Evolutionary conservation across 2,888 invertebrate species (phyloP).

Genomic region (Ophion slaviceki): DNA sequence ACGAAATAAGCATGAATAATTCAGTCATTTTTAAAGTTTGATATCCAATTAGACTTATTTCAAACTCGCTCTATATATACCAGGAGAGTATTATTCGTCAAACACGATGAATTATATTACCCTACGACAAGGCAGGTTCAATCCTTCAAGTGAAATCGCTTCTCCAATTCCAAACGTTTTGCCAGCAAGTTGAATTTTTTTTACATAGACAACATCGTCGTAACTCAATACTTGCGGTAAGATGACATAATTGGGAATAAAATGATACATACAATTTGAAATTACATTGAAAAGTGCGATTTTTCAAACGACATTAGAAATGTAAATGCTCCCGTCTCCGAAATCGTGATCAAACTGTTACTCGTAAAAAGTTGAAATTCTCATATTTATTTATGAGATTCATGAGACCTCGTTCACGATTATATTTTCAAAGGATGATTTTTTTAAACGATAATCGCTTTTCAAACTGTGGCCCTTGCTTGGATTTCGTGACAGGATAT

Average conservation of each 20-base stretch:
- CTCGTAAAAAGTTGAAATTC: background rate
- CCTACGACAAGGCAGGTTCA: background rate
- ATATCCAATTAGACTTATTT: background rate
- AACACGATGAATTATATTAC: background rate
- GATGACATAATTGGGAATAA: background rate
- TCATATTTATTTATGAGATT: background rate
- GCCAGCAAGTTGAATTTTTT: background rate
- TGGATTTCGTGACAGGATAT: no score
- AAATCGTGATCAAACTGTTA: background rate
- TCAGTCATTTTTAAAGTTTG: background rate
- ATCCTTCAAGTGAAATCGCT: background rate
- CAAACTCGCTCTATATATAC: background rate
- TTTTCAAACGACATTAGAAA: background rate
- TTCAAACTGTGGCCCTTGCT: background rate
- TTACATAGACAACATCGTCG: background rate
- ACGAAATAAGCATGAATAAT: conserved; percentile 18
- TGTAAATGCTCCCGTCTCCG: background rate
- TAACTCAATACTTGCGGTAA: background rate
- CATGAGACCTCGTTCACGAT: background rate
- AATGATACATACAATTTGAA: background rate
- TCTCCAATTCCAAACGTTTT: background rate
- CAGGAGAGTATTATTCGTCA: background rate
- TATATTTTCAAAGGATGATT: background rate
- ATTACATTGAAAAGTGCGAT: background rate
- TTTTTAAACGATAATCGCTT: conserved; percentile 1